phyloP scores from a whole-genome alignment of 2,113 vertebrate species.

The Lutjanus erythropterus region DNA sequence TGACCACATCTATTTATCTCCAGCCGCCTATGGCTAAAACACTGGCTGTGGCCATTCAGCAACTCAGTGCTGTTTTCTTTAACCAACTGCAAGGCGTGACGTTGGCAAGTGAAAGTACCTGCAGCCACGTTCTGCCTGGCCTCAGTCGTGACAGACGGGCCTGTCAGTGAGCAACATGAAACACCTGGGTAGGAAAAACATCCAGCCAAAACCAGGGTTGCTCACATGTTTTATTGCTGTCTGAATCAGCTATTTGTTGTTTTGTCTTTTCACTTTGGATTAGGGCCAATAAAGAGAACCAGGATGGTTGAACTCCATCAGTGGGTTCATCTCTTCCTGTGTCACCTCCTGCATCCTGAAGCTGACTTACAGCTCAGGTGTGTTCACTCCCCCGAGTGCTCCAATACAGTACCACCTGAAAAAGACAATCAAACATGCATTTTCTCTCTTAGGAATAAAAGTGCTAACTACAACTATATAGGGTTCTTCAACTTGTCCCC shows the following conservation, averaged over 20 bases:
- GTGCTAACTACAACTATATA: no score
- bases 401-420: slow-evolving; percentile 24
- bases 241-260: slow-evolving; percentile 67
- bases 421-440: slow-evolving; percentile 7
- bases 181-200: slow-evolving; percentile 69
- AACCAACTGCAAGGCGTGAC: slow-evolving; percentile 71
- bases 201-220: slow-evolving; percentile 31
- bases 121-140: slow-evolving; percentile 64
- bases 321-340: slow-evolving; percentile 43
- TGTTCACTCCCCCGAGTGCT: slow-evolving; percentile 1
- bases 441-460: no score
- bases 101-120: slow-evolving; percentile 78
- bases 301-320: slow-evolving; percentile 52
- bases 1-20: slow-evolving; percentile 71
- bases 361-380: slow-evolving; percentile 25
- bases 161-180: slow-evolving; percentile 60
- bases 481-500: no score
- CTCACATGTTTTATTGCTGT: slow-evolving; percentile 53
- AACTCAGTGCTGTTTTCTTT: slow-evolving; percentile 63
- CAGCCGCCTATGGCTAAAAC: slow-evolving; percentile 60
- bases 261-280: slow-evolving; percentile 68
- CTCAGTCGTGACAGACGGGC: slow-evolving; percentile 64
- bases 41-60: slow-evolving; percentile 47
- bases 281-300: slow-evolving; percentile 35
- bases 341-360: slow-evolving; percentile 31